Evolutionary conservation across 2,888 invertebrate genomes (phyloP), one percentile per base, ranked within the genome.

Genomic region (Erebia epiphron): DNA sequence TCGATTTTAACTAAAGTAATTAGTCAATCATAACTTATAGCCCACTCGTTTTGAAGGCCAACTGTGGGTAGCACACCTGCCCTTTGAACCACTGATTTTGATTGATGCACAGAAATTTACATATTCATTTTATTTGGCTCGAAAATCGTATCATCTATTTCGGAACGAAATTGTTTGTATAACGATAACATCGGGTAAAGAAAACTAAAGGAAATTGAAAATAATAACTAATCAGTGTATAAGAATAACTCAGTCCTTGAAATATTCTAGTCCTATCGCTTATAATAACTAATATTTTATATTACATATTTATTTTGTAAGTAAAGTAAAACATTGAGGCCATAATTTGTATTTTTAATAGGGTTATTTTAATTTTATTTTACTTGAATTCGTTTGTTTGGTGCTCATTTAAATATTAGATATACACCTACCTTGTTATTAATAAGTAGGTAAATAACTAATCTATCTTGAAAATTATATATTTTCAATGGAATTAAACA

Each of bases 71-170:
- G 21, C 1, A 56, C 13, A 16, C 16, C 52, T 10, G 0, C 2
- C 8, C 46, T 61, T 43, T 61, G 13, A 18, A 61, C 61, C 16
- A 61, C 18, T 61, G 46, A 16, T 16, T 16, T 50, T n/a, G 16
- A 14, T 1, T n/a, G 49, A 50, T 16, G 16, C n/a, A 52, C 16
- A 5, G 2, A 52, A 9, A 52, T 2, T 52, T 50, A 14, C n/a
- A 2, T 52, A 52, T 8, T 52, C 21, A 18, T 58, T 41, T 60
- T 60, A 10, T 60, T 60, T 43, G 54, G 56, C 65, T 66, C 56
- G 63, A 67, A 64, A 75, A 79, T 86, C 89, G 91, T 91, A 89
- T 85, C 91, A 87, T 85, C 89, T 88, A 86, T 92, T 92, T 92
- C 88, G 78, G 71, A 75, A 79, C 73, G 91, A 92, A 92, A 92